Evolutionary conservation across 92 coral and sea anemone genomes (phyloP).

Genomic region (Virgularia gustaviana): DNA sequence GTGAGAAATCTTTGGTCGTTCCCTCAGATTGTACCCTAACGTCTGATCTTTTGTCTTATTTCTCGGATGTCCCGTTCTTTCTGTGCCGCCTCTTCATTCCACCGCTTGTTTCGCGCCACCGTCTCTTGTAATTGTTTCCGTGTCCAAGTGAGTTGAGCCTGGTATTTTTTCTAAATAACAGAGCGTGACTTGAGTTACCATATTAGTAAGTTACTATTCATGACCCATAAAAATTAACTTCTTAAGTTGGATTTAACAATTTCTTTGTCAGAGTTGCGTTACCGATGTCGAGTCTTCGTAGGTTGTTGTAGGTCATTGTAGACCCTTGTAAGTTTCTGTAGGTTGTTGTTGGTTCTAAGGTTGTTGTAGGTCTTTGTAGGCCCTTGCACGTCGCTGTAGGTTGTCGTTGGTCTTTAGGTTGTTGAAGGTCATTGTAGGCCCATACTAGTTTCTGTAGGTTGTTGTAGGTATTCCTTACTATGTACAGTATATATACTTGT

Average conservation of each 20-base stretch:
- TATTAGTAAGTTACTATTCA: neutral
- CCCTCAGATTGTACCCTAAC: slow-evolving; percentile 1
- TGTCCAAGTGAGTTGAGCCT: slow-evolving; percentile 75
- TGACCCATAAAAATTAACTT: neutral
- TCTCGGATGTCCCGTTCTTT: slow-evolving; percentile 60
- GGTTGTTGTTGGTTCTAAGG: too few relatives aligned
- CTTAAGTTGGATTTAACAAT: neutral
- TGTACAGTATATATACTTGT: neutral
- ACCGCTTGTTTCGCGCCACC: slow-evolving; percentile 66
- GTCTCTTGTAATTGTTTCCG: slow-evolving; percentile 85
- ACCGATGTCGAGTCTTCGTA: neutral
- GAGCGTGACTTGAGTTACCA: neutral
- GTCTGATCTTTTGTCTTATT: slow-evolving; percentile 56
- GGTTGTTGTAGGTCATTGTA: neutral
- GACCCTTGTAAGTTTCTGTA: too few relatives aligned
- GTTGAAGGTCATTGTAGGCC: too few relatives aligned
- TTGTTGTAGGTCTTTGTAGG: too few relatives aligned
- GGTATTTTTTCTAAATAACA: slow-evolving; percentile 73
- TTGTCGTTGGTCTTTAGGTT: too few relatives aligned
- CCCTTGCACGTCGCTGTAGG: neutral
- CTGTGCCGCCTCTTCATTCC: slow-evolving; percentile 79
- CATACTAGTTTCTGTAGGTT: neutral
- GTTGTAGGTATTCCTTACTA: neutral
- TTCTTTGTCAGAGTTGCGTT: neutral
- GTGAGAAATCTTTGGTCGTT: too few relatives aligned